A percentile compares a stretch with the other conserved stretches of the same genome.
Evolutionary conservation across 2,113 vertebrate genomes (phyloP).

Genomic region (Labrus mixtus): DNA sequence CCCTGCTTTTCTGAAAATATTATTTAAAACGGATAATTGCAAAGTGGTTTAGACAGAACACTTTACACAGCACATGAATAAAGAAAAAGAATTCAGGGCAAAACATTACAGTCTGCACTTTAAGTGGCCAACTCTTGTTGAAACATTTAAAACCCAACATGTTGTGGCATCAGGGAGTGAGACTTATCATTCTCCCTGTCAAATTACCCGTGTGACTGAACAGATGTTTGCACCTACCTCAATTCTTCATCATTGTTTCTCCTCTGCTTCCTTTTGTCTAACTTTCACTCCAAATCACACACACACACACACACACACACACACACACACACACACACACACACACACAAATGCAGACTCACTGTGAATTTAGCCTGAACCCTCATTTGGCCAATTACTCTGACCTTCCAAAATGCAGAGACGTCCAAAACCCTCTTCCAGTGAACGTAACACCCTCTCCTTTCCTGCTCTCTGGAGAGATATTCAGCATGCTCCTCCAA

Average conservation of each 20-base stretch:
- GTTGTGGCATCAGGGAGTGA: slow-evolving; percentile 40
- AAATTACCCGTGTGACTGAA: slow-evolving; percentile 58
- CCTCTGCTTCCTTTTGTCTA: slow-evolving; percentile 7
- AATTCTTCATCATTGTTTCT: slow-evolving; percentile 28
- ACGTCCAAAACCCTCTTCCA: slow-evolving; percentile 62
- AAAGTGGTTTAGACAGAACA: slow-evolving; percentile 4
- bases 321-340: slow-evolving; percentile 15
- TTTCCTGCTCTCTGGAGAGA: slow-evolving; percentile 61
- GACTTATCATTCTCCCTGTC: slow-evolving; percentile 53
- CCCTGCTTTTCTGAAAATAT: neutral
- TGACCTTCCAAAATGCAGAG: slow-evolving; percentile 74
- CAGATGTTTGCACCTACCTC: slow-evolving; percentile 66
- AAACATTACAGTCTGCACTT: slow-evolving; percentile 35
- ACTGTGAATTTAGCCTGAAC: slow-evolving; percentile 36
- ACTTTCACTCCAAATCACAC: neutral
- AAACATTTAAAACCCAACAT: slow-evolving; percentile 50
- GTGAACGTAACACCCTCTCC: slow-evolving; percentile 52
- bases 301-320: too few relatives aligned
- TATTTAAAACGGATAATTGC: neutral
- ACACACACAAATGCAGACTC: slow-evolving; percentile 12
- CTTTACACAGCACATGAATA: slow-evolving; percentile 2
- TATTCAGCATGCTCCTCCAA: slow-evolving; percentile 67
- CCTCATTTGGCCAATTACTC: slow-evolving; percentile 75
- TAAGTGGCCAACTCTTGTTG: slow-evolving; percentile 29
- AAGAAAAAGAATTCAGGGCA: neutral